These are phyloP conservation scores for Salvator merianae DNA, from an alignment of 2,113 vertebrate genomes.

Conservation along the genomic window DNA sequence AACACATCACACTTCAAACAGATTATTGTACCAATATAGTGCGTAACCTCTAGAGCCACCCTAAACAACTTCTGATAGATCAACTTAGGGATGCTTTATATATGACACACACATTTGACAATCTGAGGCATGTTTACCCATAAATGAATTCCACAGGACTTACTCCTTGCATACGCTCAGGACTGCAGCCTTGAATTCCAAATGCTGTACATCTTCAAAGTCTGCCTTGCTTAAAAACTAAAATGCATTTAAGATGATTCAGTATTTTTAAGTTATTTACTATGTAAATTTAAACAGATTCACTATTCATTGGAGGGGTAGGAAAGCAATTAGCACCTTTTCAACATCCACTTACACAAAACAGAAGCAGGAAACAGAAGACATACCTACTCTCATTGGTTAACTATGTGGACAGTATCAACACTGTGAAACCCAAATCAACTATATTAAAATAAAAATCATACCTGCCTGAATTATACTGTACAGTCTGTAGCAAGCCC, in stretches of 20 bases:
- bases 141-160: background rate
- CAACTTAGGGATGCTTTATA: background rate
- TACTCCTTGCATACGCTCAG: background rate
- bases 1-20: background rate
- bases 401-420: background rate
- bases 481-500: background rate
- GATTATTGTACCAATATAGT: background rate
- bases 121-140: background rate
- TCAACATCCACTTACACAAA: background rate
- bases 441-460: background rate
- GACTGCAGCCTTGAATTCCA: background rate
- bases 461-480: background rate
- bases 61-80: background rate
- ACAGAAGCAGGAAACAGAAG: slow-evolving; percentile 1
- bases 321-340: background rate
- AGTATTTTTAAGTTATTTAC: background rate
- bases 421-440: background rate
- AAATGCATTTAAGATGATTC: background rate
- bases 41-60: background rate
- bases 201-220: background rate
- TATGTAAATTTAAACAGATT: background rate
- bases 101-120: background rate
- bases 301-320: background rate
- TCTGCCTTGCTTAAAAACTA: background rate
- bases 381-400: background rate